Conservation (phyloP, 1,140 invertebrate species). For the Drosophila suzukii region DNA sequence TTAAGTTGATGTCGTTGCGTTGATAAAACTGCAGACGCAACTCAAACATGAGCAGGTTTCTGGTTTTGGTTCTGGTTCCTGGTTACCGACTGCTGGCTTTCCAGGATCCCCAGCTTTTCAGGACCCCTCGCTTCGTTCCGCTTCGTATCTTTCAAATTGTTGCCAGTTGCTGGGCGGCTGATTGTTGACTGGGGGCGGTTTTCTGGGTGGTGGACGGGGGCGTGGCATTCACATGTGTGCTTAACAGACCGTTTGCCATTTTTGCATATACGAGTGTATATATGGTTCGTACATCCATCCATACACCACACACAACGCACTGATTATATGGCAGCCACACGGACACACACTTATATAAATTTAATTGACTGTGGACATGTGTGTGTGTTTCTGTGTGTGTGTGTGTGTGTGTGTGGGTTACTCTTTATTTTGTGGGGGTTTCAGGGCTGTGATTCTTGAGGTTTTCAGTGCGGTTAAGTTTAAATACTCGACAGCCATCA, state of each 20-base stretch:
- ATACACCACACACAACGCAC: conserved; percentile 41
- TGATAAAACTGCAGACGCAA: conserved; percentile 80
- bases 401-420: conserved; percentile 21
- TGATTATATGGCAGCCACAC: conserved; percentile 67
- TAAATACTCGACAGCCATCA: conserved; percentile 81
- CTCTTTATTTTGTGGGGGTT: conserved; percentile 46
- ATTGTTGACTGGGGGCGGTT: conserved; percentile 65
- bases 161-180: conserved; percentile 33
- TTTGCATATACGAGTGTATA: conserved; percentile 74
- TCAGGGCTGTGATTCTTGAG: conserved; percentile 75
- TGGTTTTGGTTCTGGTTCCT: conserved; percentile 20
- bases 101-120: conserved; percentile 30
- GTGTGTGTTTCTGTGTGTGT: conserved; percentile 19
- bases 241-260: conserved; percentile 82
- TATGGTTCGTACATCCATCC: conserved; percentile 30
- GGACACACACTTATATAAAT: conserved; percentile 57
- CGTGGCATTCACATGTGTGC: conserved; percentile 74
- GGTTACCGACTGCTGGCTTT: conserved; percentile 22
- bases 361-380: conserved; percentile 80
- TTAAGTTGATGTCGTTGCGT: conserved; percentile 80
- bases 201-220: conserved; percentile 21
- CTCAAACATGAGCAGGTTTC: conserved; percentile 68
- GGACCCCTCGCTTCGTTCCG: conserved; percentile 55
- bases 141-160: conserved; percentile 79
- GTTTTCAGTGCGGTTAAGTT: conserved; percentile 77